These are phyloP conservation scores for Saguinus imperator DNA, from an alignment of 2,113 vertebrate genomes.

Conservation along the genomic window DNA sequence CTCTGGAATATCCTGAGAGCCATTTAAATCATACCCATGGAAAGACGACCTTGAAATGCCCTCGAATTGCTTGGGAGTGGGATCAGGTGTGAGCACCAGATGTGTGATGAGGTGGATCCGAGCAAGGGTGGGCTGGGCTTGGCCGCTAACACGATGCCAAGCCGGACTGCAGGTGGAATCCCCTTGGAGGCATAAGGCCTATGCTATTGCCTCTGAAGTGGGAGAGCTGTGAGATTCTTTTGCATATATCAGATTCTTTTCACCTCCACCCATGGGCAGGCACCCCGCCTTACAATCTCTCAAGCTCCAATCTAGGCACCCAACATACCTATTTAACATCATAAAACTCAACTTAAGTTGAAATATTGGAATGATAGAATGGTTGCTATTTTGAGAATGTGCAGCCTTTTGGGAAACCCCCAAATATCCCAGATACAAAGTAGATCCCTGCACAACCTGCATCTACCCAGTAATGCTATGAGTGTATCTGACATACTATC, in stretches of 20 bases:
- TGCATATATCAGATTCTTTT: neutral
- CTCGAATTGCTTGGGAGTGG: neutral
- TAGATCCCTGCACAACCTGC: conserved; percentile 71
- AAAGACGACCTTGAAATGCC: neutral
- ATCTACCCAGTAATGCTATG: conserved; percentile 64
- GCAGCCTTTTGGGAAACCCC: conserved; percentile 76
- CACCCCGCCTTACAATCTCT: neutral
- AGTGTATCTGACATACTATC: conserved; percentile 68
- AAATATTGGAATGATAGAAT: conserved; percentile 37
- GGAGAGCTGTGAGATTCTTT: neutral
- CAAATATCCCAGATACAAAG: conserved; percentile 77
- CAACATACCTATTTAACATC: neutral
- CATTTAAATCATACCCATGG: neutral
- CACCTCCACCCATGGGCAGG: neutral
- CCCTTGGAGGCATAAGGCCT: neutral
- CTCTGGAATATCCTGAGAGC: neutral
- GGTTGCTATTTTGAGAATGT: conserved; percentile 75
- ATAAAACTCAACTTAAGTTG: neutral
- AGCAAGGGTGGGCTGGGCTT: neutral
- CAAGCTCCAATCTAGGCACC: neutral
- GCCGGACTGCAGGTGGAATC: neutral
- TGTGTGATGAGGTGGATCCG: neutral
- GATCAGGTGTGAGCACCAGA: neutral
- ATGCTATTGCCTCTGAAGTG: neutral
- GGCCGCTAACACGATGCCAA: neutral